A percentile compares a stretch with the other conserved stretches of the same genome.
Evolutionary conservation across 2,113 vertebrate species (phyloP).

Genomic region (Tychaedon coryphoeus): DNA sequence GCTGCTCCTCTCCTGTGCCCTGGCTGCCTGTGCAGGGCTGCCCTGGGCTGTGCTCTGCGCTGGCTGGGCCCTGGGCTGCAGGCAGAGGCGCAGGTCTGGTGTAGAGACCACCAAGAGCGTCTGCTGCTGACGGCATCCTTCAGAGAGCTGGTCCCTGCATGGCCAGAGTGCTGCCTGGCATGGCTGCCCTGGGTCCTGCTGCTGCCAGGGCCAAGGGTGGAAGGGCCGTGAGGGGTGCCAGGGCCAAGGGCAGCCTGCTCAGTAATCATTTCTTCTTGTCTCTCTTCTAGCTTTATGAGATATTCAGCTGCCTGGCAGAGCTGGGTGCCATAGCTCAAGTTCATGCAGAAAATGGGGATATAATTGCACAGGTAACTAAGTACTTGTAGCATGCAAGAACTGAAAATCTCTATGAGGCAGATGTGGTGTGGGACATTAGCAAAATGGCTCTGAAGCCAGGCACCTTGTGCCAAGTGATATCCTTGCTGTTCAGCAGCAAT

Average conservation of each 20-base stretch:
- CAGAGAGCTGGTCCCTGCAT: accelerated
- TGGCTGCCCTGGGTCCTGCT: accelerated
- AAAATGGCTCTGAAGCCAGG: background rate
- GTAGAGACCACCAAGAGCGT: background rate
- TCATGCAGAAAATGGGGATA: slow-evolving; percentile 96
- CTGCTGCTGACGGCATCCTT: accelerated
- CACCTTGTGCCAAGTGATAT: background rate
- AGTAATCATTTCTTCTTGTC: background rate
- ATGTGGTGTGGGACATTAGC: background rate
- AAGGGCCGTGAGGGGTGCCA: background rate
- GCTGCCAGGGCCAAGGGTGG: background rate
- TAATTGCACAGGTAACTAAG: slow-evolving; percentile 90
- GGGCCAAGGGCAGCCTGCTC: background rate
- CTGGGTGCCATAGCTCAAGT: slow-evolving; percentile 92
- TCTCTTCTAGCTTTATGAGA: slow-evolving; percentile 87
- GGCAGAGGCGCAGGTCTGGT: background rate
- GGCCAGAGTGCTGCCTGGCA: background rate
- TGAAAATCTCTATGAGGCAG: background rate
- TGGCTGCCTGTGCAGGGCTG: background rate
- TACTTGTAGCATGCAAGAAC: background rate
- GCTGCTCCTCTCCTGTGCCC: background rate
- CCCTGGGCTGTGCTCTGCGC: background rate
- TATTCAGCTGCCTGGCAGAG: slow-evolving; percentile 91
- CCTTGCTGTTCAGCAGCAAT: background rate
- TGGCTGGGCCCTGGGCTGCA: accelerated